Evolutionary conservation across 2,888 invertebrate genomes (phyloP).

Genomic region (Rugalucina vietnamica): DNA sequence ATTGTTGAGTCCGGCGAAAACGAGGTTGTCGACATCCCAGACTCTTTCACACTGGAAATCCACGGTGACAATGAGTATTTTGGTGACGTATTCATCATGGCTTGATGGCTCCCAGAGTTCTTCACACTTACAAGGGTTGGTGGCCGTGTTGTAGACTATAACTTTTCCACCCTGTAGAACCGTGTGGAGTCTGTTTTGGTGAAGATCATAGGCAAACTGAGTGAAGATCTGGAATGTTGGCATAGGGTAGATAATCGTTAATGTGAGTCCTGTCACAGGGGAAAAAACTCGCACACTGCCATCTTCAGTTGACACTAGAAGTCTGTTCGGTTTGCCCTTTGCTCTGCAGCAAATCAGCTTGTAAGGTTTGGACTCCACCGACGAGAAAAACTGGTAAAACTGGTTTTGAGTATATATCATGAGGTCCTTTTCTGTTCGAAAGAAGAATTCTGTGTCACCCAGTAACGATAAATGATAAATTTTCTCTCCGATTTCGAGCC

Average conservation of each 20-base stretch:
- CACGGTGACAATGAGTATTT: conserved; percentile 64
- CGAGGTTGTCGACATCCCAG: conserved; percentile 61
- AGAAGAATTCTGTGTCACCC: conserved; percentile 70
- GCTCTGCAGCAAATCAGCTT: conserved; percentile 62
- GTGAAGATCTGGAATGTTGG: conserved; percentile 71
- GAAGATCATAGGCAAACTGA: conserved; percentile 70
- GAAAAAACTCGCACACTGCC: conserved; percentile 76
- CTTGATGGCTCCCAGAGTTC: conserved; percentile 64
- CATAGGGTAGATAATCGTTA: conserved; percentile 75
- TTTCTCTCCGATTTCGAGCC: conserved; percentile 73
- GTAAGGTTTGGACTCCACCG: conserved; percentile 71
- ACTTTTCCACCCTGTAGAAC: conserved; percentile 69
- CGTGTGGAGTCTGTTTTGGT: conserved; percentile 69
- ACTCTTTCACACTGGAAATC: conserved; percentile 50
- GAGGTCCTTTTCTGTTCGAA: conserved; percentile 72
- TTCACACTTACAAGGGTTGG: conserved; percentile 72
- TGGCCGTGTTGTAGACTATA: conserved; percentile 68
- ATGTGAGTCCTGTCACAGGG: conserved; percentile 71
- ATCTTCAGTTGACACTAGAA: conserved; percentile 76
- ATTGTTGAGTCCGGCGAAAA: conserved; percentile 72
- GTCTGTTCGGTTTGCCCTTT: conserved; percentile 59
- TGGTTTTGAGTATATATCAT: conserved; percentile 74
- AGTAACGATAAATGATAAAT: conserved; percentile 71
- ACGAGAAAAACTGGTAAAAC: conserved; percentile 72
- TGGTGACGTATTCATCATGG: conserved; percentile 67